Conservation (phyloP, 2,888 invertebrate genomes). For the Auanema sp. region DNA sequence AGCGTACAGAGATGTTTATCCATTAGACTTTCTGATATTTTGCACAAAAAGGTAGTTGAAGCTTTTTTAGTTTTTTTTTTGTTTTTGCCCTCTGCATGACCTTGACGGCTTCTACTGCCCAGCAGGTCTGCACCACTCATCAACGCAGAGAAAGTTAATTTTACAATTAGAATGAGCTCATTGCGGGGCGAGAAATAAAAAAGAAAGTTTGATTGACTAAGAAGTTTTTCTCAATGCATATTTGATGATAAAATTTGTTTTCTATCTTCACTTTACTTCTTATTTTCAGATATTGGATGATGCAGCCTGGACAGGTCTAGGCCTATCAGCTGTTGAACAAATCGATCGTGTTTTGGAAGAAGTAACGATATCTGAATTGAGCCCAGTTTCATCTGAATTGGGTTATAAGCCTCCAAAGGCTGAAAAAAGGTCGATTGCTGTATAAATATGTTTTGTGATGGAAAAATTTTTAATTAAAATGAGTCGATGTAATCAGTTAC, state of each 20-base stretch:
- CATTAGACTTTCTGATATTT: not conserved
- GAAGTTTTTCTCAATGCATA: not conserved
- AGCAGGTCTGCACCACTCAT: not conserved
- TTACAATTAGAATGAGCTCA: slow-evolving; percentile 1
- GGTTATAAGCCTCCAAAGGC: no score
- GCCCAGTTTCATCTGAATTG: not conserved
- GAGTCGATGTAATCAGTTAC: no score
- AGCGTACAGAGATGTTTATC: slow-evolving; percentile 7
- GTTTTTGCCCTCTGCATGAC: no score
- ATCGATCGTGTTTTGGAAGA: slow-evolving; percentile 52
- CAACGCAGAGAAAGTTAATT: not conserved
- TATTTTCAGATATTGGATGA: slow-evolving; percentile 38
- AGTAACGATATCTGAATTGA: slow-evolving; percentile 13
- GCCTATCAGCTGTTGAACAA: slow-evolving; percentile 48
- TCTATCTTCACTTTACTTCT: not conserved
- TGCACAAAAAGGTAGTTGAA: not conserved
- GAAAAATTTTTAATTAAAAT: no score
- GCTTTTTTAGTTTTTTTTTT: slow-evolving; percentile 5
- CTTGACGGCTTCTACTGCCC: not conserved
- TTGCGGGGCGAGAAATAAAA: not conserved
- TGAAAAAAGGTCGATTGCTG: no score
- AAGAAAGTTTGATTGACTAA: slow-evolving; percentile 11
- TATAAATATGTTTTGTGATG: no score
- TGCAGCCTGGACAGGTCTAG: slow-evolving; percentile 46
- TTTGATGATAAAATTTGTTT: slow-evolving; percentile 6